Evolutionary conservation across 2,888 invertebrate species (phyloP).

Genomic region (Drosophila anceps): DNA sequence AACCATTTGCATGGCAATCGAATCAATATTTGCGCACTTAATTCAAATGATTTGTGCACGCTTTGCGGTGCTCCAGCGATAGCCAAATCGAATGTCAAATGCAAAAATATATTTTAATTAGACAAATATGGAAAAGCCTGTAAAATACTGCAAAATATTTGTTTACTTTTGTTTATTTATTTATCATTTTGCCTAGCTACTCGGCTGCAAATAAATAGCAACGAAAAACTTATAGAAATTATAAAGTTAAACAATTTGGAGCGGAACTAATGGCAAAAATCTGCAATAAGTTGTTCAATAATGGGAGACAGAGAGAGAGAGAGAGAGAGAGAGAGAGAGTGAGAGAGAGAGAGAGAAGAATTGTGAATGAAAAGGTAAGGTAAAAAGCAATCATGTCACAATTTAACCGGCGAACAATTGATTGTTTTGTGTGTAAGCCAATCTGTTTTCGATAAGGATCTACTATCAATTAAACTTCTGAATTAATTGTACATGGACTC

Average conservation of each 20-base stretch:
- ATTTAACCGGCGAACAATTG: too few relatives aligned
- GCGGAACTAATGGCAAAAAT: not conserved
- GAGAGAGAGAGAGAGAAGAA: not conserved
- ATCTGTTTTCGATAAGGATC: too few relatives aligned
- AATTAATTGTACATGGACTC: too few relatives aligned
- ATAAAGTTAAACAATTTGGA: not conserved
- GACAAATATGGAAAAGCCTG: not conserved
- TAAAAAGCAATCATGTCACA: too few relatives aligned
- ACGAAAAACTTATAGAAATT: not conserved
- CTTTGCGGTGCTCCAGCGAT: slow-evolving; percentile 41
- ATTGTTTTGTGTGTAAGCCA: too few relatives aligned
- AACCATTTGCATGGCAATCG: slow-evolving; percentile 18
- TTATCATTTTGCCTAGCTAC: slow-evolving; percentile 9
- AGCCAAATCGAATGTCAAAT: slow-evolving; percentile 7
- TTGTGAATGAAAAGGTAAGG: too few relatives aligned
- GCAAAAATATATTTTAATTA: slow-evolving; percentile 9
- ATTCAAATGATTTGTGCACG: slow-evolving; percentile 22
- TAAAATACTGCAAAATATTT: not conserved
- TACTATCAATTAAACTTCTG: too few relatives aligned
- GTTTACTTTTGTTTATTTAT: slow-evolving; percentile 8
- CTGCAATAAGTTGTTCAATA: too few relatives aligned
- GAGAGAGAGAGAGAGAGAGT: too few relatives aligned
- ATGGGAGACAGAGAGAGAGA: too few relatives aligned
- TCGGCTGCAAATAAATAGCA: not conserved
- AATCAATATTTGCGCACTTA: slow-evolving; percentile 34